Percentiles rank a stretch among this genome's conserved stretches.
These are phyloP conservation scores for Hyalella azteca DNA, from an alignment of 2,888 invertebrate species.

Conservation along the genomic window DNA sequence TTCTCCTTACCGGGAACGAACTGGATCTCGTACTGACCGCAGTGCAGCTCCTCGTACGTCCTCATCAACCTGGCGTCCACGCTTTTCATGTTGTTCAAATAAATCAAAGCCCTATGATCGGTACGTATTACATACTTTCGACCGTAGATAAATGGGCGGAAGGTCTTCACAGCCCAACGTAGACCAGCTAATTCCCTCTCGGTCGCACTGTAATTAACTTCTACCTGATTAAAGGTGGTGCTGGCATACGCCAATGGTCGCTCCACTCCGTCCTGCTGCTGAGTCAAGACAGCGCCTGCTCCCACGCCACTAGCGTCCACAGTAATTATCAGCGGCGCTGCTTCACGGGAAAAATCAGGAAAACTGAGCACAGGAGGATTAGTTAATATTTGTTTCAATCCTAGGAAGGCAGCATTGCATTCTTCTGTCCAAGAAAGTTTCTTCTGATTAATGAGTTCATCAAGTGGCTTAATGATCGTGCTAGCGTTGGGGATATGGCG, in stretches of 20 bases:
- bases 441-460: background rate
- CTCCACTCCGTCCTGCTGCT: background rate
- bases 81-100: background rate
- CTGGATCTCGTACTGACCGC: background rate
- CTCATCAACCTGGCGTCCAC: background rate
- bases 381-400: conserved; percentile 1
- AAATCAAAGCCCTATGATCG: background rate
- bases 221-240: background rate
- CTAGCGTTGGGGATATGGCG: background rate
- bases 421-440: background rate
- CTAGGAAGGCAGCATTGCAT: background rate
- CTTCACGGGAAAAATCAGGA: background rate
- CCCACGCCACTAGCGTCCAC: background rate
- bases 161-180: background rate
- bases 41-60: background rate
- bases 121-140: background rate
- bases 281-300: background rate
- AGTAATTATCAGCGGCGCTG: background rate
- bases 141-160: background rate
- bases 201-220: background rate
- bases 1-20: background rate
- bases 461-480: background rate
- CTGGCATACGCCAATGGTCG: background rate
- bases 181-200: background rate
- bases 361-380: background rate